Evolutionary conservation across 2,888 invertebrate species (phyloP), one percentile per base, ranked within the genome.

Genomic region (Protonemura montana): DNA sequence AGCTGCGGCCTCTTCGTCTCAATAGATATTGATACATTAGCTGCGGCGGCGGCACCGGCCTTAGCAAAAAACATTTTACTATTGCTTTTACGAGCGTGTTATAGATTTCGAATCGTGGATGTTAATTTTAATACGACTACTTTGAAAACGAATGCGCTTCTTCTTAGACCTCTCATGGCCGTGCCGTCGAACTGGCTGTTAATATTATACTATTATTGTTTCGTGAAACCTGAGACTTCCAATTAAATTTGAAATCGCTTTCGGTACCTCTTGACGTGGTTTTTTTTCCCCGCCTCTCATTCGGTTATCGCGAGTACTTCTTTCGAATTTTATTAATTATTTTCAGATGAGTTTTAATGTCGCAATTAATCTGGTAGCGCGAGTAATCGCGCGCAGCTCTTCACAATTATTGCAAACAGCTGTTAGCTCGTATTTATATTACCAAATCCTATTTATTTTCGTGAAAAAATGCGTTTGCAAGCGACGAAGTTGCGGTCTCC

Each of bases 61-160:
- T 29, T 84, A 10, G 42, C n/a, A 59, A 84, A 84, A 84, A 84
- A 84, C 59, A 1, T 59, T 84, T 76, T 84, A 76, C 16, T 27
- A 76, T 28, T 76, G n/a, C 59, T 84, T 84, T 84, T 84, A 84
- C 59, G 29, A 76, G 59, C 76, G 29, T 84, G 76, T 84, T 84
- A 84, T 84, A 84, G 84, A 84, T 84, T 84, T 28, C 84, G 59
- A 84, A 84, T 76, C 21, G 28, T 27, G n/a, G 27, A 27, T 59
- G 82, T 83, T 83, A 83, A 83, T 84, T 84, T 84, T 84, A 84
- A 84, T 84, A 76, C 76, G 59, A 76, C 84, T 76, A 83, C 78
- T 78, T 78, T 35, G 84, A 84, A 84, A 76, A 84, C 76, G 59
- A 84, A 84, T 26, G 28, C 78, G 10, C n/a, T 35, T 35, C 35